Base-by-base conservation (phyloP, 2,888 invertebrate genomes). In the Branchellion lobata region DNA sequence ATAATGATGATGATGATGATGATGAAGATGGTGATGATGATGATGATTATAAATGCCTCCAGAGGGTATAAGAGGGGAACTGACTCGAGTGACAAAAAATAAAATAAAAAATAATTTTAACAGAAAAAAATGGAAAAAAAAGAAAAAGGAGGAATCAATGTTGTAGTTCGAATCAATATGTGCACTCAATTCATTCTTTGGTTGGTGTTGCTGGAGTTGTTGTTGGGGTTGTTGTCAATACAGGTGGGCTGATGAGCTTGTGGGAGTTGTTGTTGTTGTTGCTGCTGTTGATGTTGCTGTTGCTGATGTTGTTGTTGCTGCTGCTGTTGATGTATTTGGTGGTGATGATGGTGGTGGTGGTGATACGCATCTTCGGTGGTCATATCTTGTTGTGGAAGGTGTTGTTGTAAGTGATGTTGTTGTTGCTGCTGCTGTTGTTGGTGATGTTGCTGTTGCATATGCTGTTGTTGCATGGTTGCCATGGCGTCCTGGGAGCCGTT, bases 341-440 rank as follows among this genome's bases (percentile, higher is more conserved):
- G 77, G 34, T 69, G 69, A 34, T 69, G 69, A 34, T 77, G 77
- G 34, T 77, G 77, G 27, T 73, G 73, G 8, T 77, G 77, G 29
- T 53, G 47, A 53, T 51, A 77, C n/a, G 77, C 47, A 31, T 77
- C 77, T 21, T 53, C 77, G 57, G 61, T 5, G 3, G 57, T 34
- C 77, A 77, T 57, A 21, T 77, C 77, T 77, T 77, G 77, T 11
- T 77, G 53, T 24, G 40, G 75, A 51, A 51, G 75, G 31, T 51
- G 51, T 75, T 75, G 75, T n/a, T 75, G 40, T n/a, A n/a, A n/a
- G 57, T 75, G 75, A 75, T 75, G 75, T 33, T 61, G 65, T n/a
- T 61, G 61, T 75, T 75, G 75, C n/a, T 51, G 57, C 33, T 65
- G 61, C 14, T 77, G 77, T 14, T 51, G 61, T 21, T 33, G 53